Conservation (phyloP, 1,140 invertebrate genomes). For the Drosophila parabipectinata region DNA sequence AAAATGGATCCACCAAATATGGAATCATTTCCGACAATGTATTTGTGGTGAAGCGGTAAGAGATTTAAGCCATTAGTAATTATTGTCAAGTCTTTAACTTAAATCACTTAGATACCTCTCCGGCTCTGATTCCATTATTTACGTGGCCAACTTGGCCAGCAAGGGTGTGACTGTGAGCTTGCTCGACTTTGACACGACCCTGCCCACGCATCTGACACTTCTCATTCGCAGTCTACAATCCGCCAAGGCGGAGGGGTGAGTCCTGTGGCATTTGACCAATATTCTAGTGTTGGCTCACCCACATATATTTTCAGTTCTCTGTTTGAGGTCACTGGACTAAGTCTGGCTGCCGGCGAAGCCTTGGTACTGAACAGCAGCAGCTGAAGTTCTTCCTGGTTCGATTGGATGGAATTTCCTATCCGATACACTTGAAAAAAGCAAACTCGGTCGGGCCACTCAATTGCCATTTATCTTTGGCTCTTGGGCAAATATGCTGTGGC, state of each 20-base stretch:
- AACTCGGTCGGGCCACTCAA: conserved; percentile 18
- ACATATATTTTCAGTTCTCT: conserved; percentile 25
- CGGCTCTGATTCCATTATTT: conserved; percentile 38
- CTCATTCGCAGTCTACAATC: conserved; percentile 57
- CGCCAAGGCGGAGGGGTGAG: conserved; percentile 54
- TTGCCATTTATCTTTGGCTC: conserved; percentile 46
- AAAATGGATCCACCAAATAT: conserved; percentile 78
- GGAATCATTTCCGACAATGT: conserved; percentile 73
- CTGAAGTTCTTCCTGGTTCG: conserved; percentile 19
- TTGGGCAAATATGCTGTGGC: conserved; percentile 63
- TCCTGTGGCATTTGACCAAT: background rate
- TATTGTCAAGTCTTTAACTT: background rate
- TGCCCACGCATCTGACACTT: conserved; percentile 45
- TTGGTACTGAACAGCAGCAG: conserved; percentile 37
- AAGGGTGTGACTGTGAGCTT: conserved; percentile 43
- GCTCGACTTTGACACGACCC: conserved; percentile 46
- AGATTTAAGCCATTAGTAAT: background rate
- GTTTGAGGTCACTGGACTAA: conserved; percentile 38
- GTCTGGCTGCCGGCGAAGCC: conserved; percentile 58
- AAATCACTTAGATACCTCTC: conserved; percentile 3
- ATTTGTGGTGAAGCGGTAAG: conserved; percentile 80
- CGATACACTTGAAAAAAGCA: conserved; percentile 26
- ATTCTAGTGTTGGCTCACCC: background rate
- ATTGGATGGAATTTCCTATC: conserved; percentile 48
- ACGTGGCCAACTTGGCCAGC: conserved; percentile 55